Evolutionary conservation across 2,888 invertebrate species (phyloP).

Genomic region (Synanthedon myopaeformis): DNA sequence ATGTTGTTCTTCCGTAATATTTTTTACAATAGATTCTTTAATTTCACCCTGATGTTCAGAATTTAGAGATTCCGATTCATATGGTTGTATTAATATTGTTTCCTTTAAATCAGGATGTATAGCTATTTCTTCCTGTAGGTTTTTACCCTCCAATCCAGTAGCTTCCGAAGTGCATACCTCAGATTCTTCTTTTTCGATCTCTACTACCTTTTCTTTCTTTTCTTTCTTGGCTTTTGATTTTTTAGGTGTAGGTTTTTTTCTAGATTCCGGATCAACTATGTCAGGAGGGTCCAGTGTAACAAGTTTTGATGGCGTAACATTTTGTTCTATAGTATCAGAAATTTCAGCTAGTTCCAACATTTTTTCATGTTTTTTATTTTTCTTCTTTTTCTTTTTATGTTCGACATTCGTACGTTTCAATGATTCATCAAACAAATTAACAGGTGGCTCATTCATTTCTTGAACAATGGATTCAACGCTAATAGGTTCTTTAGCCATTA

Average conservation of each 20-base stretch:
- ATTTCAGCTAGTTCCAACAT: conserved; percentile 13
- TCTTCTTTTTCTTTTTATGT: conserved; percentile 28
- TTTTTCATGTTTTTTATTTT: conserved; percentile 27
- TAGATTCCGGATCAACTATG: conserved; percentile 20
- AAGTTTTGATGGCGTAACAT: conserved; percentile 15
- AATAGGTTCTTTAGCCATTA: background rate
- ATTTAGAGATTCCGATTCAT: no score
- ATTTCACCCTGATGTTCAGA: no score
- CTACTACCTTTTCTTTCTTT: conserved; percentile 4
- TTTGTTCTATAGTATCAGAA: conserved; percentile 9
- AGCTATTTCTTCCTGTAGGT: background rate
- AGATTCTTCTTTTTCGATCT: conserved; percentile 1
- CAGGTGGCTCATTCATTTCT: conserved; percentile 5
- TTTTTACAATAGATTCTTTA: background rate
- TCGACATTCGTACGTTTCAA: no score
- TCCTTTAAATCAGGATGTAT: background rate
- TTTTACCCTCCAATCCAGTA: background rate
- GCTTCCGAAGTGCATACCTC: background rate
- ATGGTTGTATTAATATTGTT: background rate
- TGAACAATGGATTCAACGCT: conserved; percentile 2
- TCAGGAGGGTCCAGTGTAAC: conserved; percentile 16
- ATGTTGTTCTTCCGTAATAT: conserved; percentile 3
- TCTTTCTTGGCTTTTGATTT: conserved; percentile 7
- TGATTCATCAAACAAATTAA: conserved; percentile 2
- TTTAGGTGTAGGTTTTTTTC: conserved; percentile 15